Base-by-base conservation (phyloP, 2,888 invertebrate species). In the Tetragonula carbonaria region DNA sequence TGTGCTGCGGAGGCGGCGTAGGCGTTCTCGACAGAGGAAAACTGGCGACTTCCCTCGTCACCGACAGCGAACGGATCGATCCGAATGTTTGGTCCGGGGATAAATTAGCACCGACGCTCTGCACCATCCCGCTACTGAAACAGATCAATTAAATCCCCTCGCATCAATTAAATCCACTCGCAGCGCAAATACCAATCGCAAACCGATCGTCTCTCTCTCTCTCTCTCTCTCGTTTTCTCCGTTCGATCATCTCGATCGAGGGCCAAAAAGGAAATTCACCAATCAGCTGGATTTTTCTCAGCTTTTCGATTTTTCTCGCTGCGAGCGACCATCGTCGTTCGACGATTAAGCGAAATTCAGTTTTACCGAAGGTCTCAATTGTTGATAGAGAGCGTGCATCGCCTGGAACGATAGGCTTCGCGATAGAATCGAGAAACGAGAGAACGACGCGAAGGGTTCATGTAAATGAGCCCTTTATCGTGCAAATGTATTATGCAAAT, bases 61-160 rank as follows among this genome's bases (percentile, higher is more conserved):
- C 96, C 51, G 97, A 96, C 87, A 97, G 95, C 62, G 97, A 97
- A 90, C 97, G 96, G 92, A 97, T 97, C 83, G 97, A 97, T 84
- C 97, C 97, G 92, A 97, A 97, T 6, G 96, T 96, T 95, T 97
- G 97, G 94, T 97, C 97, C 66, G 97, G 97, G 90, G 97, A 97
- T 83, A 97, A 95, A 88, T 97, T 96, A 82, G 96, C 96, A 89
- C 96, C 96, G 51, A 96, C 95, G 78, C 96, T 95, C 87, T 96
- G 96, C 87, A 96, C 96, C 95, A 97, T 96, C 84, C 96, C 96
- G 91, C 97, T 97, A 95, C 94, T 95, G 91, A 77, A 93, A 93
- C 88, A 91, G 57, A 79, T 21, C 74, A 57, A 71, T 45, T 45
- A 45, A 45, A 45, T 81, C 81, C 67, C 78, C 77, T 55, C 50